A percentile compares a stretch with the other conserved stretches of the same genome.
Evolutionary conservation across 1,140 invertebrate species (phyloP).

Genomic region (Conopomorpha cramerella): DNA sequence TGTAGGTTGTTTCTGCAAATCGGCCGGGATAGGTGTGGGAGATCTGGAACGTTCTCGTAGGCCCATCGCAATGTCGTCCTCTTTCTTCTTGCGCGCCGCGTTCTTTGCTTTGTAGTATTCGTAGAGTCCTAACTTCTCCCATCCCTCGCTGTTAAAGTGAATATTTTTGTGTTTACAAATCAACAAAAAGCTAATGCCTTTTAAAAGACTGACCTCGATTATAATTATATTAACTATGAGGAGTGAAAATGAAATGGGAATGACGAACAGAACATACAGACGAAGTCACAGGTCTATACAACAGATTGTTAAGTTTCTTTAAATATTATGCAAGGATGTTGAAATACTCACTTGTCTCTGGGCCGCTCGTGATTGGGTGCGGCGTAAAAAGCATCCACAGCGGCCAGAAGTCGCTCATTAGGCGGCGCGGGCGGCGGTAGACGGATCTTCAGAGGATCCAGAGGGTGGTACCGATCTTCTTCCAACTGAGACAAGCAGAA

Average conservation of each 20-base stretch:
- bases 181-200: too few species aligned
- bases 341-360: constrained; percentile 78
- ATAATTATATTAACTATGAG: neutral
- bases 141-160: constrained; percentile 81
- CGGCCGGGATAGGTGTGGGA: constrained; percentile 74
- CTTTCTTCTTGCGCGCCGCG: constrained; percentile 84
- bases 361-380: constrained; percentile 92
- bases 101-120: constrained; percentile 98
- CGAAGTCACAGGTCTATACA: too few species aligned
- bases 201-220: neutral
- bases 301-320: too few species aligned
- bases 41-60: constrained; percentile 72
- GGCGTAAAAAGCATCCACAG: constrained; percentile 94
- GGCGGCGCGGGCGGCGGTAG: constrained; percentile 92
- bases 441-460: constrained; percentile 89
- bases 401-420: constrained; percentile 86
- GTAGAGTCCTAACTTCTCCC: constrained; percentile 96
- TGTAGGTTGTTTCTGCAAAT: constrained; percentile 75
- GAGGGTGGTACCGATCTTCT: constrained; percentile 85
- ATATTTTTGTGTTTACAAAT: constrained; percentile 9
- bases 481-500: constrained; percentile 68
- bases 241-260: neutral
- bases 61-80: constrained; percentile 78
- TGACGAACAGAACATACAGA: too few species aligned
- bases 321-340: too few species aligned